Evolutionary conservation across 2,113 vertebrate species (phyloP).

Genomic region (Lonchura striata): DNA sequence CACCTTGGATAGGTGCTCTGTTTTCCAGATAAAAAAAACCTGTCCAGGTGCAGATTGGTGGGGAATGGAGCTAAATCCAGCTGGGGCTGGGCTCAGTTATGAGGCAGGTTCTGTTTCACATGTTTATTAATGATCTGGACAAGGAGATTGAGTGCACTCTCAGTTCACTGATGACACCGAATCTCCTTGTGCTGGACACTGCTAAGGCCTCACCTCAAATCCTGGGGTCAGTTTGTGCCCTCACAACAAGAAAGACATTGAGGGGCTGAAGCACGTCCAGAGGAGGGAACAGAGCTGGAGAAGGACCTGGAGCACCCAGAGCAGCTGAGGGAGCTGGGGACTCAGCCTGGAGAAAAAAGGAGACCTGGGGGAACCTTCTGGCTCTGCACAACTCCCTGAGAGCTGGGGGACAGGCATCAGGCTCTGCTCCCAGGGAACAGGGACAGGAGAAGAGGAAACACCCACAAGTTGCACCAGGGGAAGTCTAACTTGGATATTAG

Average conservation of each 20-base stretch:
- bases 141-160: neutral
- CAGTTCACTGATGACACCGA: neutral
- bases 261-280: neutral
- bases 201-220: neutral
- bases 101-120: neutral
- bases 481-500: neutral
- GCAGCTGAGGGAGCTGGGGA: neutral
- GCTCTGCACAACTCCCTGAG: neutral
- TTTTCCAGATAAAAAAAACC: neutral
- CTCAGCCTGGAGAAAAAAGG: neutral
- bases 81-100: neutral
- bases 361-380: neutral
- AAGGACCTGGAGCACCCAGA: neutral
- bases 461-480: neutral
- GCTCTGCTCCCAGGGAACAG: neutral
- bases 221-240: neutral
- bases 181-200: neutral
- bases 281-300: neutral
- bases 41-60: neutral
- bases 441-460: neutral
- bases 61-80: neutral
- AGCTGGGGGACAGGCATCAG: fast-evolving
- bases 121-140: neutral
- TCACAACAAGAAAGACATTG: neutral
- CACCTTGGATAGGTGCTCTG: neutral